These are phyloP conservation scores for Ethmia dodecea DNA, from an alignment of 2,888 invertebrate species.

Conservation along the genomic window DNA sequence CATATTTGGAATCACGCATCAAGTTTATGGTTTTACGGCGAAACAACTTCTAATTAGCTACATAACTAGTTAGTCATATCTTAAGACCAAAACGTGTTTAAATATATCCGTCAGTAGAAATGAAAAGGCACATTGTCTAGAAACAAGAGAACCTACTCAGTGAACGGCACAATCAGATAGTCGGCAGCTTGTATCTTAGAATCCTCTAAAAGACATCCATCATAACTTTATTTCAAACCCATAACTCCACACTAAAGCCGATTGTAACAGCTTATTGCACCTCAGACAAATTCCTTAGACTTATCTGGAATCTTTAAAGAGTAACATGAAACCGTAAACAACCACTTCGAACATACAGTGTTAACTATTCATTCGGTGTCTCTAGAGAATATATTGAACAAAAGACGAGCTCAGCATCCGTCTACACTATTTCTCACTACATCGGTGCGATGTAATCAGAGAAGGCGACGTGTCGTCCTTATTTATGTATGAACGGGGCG, in stretches of 20 bases:
- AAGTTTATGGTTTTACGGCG: too few species aligned
- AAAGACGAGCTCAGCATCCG: constrained; percentile 71
- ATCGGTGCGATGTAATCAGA: constrained; percentile 78
- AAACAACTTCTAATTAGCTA: too few species aligned
- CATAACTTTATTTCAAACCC: too few species aligned
- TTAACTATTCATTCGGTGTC: constrained; percentile 72
- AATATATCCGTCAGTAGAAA: too few species aligned
- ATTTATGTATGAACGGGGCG: constrained; percentile 77
- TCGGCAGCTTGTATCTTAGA: too few species aligned
- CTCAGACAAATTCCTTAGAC: constrained; percentile 64
- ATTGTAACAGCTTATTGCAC: constrained; percentile 71
- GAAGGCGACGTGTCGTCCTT: constrained; percentile 77
- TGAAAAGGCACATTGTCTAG: too few species aligned
- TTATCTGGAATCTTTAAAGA: constrained; percentile 72
- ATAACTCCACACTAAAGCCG: constrained; percentile 54
- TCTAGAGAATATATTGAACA: constrained; percentile 71
- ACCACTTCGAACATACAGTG: constrained; percentile 63
- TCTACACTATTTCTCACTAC: constrained; percentile 76
- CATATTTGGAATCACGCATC: too few species aligned
- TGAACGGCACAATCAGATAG: too few species aligned
- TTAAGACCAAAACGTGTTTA: too few species aligned
- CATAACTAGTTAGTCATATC: too few species aligned
- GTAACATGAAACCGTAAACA: constrained; percentile 76
- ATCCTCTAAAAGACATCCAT: too few species aligned
- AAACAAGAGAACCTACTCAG: too few species aligned